Conservation (phyloP, 2,888 invertebrate species). For the Siphonodentalium dalli region DNA sequence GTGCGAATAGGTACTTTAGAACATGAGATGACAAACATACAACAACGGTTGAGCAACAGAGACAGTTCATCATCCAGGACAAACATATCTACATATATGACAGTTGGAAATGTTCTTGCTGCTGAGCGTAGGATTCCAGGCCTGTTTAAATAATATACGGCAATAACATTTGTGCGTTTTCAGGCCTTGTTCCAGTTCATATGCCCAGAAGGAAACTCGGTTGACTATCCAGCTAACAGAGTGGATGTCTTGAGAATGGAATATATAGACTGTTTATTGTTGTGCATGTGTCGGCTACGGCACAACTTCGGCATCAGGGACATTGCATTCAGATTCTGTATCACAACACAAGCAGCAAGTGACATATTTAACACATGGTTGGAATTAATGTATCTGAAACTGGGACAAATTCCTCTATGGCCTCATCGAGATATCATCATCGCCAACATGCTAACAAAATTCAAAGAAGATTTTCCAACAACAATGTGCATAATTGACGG, state of each 20-base stretch:
- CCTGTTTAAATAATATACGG: slow-evolving; percentile 3
- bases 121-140: not conserved
- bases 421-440: slow-evolving; percentile 22
- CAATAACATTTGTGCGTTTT: slow-evolving; percentile 2
- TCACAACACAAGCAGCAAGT: slow-evolving; percentile 5
- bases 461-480: slow-evolving; percentile 20
- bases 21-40: not conserved
- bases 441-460: slow-evolving; percentile 21
- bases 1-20: not conserved
- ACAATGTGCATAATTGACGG: slow-evolving; percentile 21
- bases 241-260: too few relatives aligned
- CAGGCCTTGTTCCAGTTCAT: not conserved
- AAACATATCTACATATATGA: not conserved
- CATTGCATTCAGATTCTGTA: slow-evolving; percentile 5
- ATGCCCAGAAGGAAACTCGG: not conserved
- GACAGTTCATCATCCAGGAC: not conserved
- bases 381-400: slow-evolving; percentile 12
- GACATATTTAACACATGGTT: slow-evolving; percentile 16
- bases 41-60: not conserved
- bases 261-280: slow-evolving; percentile 6
- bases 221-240: too few relatives aligned
- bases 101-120: not conserved
- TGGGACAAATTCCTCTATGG: slow-evolving; percentile 15
- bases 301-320: slow-evolving; percentile 14
- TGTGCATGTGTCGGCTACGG: not conserved